These are phyloP conservation scores for Myotis yumanensis DNA, from an alignment of 2,113 vertebrate genomes.

Conservation along the genomic window DNA sequence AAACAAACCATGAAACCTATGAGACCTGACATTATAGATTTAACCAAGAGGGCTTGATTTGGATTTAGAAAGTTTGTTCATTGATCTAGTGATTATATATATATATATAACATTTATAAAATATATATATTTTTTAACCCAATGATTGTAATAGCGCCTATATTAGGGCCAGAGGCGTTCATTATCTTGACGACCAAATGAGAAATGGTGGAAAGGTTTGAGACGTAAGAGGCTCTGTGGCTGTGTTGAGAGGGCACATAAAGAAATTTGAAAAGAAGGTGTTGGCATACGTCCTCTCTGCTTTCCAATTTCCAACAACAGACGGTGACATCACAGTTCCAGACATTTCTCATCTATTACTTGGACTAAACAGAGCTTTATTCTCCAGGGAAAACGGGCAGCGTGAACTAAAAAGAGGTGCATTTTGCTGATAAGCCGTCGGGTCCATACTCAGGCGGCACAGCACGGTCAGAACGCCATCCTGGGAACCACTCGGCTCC, in stretches of 20 bases:
- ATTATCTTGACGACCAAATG: neutral
- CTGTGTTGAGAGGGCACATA: neutral
- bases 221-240: neutral
- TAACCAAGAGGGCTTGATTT: neutral
- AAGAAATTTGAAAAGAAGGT: conserved; percentile 9
- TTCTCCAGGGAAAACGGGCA: neutral
- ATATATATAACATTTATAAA: too few species aligned
- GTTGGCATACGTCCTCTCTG: neutral
- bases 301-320: conserved; percentile 27
- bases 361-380: neutral
- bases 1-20: neutral
- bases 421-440: conserved; percentile 15
- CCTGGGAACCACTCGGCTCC: neutral
- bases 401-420: neutral
- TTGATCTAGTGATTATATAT: neutral
- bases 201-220: neutral
- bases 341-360: neutral
- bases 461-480: neutral
- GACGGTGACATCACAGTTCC: neutral
- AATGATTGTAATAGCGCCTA: neutral
- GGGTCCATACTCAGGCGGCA: neutral
- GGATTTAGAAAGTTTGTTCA: conserved; percentile 2
- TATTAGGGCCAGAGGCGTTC: neutral
- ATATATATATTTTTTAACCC: neutral
- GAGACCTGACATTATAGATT: neutral